A percentile compares a stretch with the other conserved stretches of the same genome.
Conservation (phyloP, 2,797 vertebrate species). For the Antrozous pallidus region DNA sequence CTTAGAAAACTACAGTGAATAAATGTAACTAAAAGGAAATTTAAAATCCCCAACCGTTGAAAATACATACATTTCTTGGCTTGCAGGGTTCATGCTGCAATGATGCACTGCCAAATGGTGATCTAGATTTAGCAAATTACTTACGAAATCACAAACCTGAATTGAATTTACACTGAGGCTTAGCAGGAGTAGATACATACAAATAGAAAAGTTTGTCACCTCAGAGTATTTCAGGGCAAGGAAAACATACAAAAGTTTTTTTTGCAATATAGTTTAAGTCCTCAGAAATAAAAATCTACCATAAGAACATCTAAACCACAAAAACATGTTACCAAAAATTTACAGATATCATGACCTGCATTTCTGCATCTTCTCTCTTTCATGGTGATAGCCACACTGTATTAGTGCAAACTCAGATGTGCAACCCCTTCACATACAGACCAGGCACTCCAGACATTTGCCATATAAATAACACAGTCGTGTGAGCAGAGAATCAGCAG, state of each 20-base stretch:
- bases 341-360: neutral
- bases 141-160: neutral
- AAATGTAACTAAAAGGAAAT: neutral
- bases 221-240: neutral
- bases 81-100: slow-evolving; percentile 61
- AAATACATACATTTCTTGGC: slow-evolving; percentile 40
- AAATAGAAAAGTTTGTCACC: neutral
- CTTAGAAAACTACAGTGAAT: slow-evolving; percentile 20
- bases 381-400: neutral
- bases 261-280: neutral
- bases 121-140: neutral
- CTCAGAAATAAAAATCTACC: slow-evolving; percentile 2
- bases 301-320: neutral
- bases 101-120: neutral
- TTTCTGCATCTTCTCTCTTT: neutral
- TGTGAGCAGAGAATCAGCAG: neutral
- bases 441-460: too few species aligned
- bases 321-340: neutral
- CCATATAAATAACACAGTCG: neutral
- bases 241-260: neutral
- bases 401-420: fast-evolving
- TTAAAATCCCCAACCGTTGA: neutral
- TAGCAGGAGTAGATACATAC: neutral
- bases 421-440: neutral
- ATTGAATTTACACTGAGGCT: neutral